A percentile compares a stretch with the other conserved stretches of the same genome.
phyloP scores from a whole-genome alignment of 2,888 invertebrate species.

The Operophtera brumata region DNA sequence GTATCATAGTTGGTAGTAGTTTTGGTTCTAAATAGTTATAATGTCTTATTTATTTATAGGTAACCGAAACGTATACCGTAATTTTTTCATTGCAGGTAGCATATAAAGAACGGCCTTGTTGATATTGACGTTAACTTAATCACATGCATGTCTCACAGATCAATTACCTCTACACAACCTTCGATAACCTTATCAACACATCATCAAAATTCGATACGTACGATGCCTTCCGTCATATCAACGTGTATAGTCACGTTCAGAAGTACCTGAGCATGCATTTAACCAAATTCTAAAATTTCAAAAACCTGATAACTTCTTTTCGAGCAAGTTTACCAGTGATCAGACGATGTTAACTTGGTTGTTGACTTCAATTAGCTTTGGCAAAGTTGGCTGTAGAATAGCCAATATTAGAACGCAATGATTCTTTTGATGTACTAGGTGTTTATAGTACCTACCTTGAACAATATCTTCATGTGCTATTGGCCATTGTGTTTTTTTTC shows the following conservation, averaged over 20 bases:
- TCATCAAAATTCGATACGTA: slow-evolving; percentile 42
- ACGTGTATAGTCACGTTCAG: slow-evolving; percentile 22
- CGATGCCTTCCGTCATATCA: slow-evolving; percentile 63
- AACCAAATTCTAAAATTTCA: neutral
- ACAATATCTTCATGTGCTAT: too few relatives aligned
- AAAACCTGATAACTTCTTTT: too few relatives aligned
- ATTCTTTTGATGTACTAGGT: too few relatives aligned
- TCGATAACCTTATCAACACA: slow-evolving; percentile 44
- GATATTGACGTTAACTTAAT: neutral
- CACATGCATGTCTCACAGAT: slow-evolving; percentile 11
- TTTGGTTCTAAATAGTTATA: too few relatives aligned
- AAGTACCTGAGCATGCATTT: neutral
- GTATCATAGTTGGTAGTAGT: too few relatives aligned
- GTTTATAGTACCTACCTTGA: too few relatives aligned
- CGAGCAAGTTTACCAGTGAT: too few relatives aligned
- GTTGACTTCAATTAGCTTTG: too few relatives aligned
- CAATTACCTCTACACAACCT: slow-evolving; percentile 35
- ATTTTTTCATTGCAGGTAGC: neutral
- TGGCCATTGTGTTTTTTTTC: too few relatives aligned
- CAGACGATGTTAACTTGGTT: too few relatives aligned
- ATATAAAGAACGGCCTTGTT: neutral
- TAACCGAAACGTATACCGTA: neutral
- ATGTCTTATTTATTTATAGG: neutral
- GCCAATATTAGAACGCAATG: too few relatives aligned
- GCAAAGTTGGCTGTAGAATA: too few relatives aligned